Percentiles rank a stretch among this genome's conserved stretches.
These are phyloP conservation scores for Squalus acanthias DNA, from an alignment of 2,797 vertebrate genomes.

Conservation along the genomic window DNA sequence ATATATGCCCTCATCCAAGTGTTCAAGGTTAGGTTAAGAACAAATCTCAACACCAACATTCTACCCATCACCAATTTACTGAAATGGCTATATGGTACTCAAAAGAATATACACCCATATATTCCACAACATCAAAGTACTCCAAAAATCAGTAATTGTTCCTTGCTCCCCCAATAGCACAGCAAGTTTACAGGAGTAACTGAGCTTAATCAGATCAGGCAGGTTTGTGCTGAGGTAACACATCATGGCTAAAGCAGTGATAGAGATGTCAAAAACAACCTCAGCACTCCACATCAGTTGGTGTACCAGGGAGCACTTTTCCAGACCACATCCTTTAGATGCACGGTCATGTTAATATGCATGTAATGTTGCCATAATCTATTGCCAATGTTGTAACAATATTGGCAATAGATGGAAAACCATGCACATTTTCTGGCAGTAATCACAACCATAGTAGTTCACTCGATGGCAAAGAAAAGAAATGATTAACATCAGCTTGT, in stretches of 20 bases:
- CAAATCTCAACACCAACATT: neutral
- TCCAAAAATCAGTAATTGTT: neutral
- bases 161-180: too few species aligned
- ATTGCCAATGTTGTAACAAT: neutral
- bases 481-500: neutral
- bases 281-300: neutral
- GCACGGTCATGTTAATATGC: neutral
- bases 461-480: neutral
- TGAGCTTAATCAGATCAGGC: neutral
- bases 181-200: too few species aligned
- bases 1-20: neutral
- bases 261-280: neutral
- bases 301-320: neutral
- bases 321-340: neutral
- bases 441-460: neutral
- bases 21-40: neutral
- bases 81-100: neutral
- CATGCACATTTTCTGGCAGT: neutral
- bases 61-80: neutral
- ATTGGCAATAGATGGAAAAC: neutral
- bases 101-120: neutral
- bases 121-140: neutral
- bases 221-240: neutral
- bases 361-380: neutral
- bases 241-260: neutral